Base-by-base conservation (phyloP, 2,888 invertebrate species). In the Scaptodrosophila latifasciaeformis region DNA sequence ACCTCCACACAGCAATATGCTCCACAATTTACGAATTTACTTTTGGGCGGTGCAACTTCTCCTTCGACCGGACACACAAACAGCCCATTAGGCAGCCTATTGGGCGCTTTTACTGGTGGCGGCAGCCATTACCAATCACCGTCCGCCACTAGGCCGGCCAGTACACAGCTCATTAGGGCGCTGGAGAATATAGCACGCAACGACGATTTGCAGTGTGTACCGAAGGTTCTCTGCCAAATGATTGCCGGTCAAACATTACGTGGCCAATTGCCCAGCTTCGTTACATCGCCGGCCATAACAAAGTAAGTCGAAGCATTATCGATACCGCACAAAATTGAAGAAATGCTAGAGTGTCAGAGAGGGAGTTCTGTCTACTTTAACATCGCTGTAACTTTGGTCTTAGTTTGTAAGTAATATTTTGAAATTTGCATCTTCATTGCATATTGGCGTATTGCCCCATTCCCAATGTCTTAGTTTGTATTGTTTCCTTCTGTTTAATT, bases 141-240 rank as follows among this genome's bases (percentile, higher is more conserved):
- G 2, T 62, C 60, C 13, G 57, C 55, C 13, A 49, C 54, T 39
- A 76, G 83, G 30, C 84, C 84, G 19, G 66, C 83, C 59, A 84
- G 82, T 69, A 80, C 78, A 65, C 85, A 85, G 71, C 83, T 87
- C 69, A 82, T 83, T 69, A 84, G 72, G 65, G 90, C 90, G 10
- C 82, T 92, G 60, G 87, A 88, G 68, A 89, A 91, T 59, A 90
- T 92, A 68, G 88, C 91, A 13, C 87, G 88, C 70, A 91, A 93
- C 84, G 95, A 95, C 83, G 93, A 93, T 82, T 88, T 91, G 70
- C 91, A 92, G 76, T 95, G 95, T 85, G 92, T 95, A 57, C 92
- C 94, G 2, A 89, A 93, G 81, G 88, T 95, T 67, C 87, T 95
- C 59, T 95, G 95, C 80, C 94, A 94, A 85, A 89, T 93, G 48